Base-by-base conservation (phyloP, 2,113 vertebrate genomes). In the Myrmophylax atrothorax region DNA sequence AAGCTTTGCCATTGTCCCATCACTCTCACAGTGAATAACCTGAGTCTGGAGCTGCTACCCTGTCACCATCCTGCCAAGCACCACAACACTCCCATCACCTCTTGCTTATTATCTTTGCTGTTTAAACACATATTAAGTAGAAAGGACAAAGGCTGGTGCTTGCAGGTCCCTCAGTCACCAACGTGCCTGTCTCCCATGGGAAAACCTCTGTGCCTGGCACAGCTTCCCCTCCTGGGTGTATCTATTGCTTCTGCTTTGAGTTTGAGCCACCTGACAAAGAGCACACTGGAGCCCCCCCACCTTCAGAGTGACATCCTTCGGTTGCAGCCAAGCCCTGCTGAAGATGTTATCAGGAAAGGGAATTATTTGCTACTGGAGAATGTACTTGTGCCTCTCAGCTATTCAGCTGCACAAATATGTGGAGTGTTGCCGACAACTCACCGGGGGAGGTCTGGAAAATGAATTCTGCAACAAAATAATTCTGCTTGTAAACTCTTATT, bases 341-440 rank as follows among this genome's bases (percentile, higher is more conserved):
- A 44, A 84, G 90, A 89, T 93, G 64, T 91, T 95, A 94, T 91
- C 87, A 53, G 84, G 64, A 78, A 82, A 93, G 77, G 64, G 94
- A 95, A 81, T 93, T 74, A 94, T 66, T 89, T 94, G 87, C 88
- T 94, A 70, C 78, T 93, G 92, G 90, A 90, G 91, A 77, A 95
- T 24, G 82, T 55, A n/a, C 72, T 93, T 14, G 63, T 94, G 92
- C 85, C 94, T 95, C 0, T 1, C 78, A 91, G 93, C 93, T 52
- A 67, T 62, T 2, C 0, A 10, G 75, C 72, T 92, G 85, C 85
- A 86, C 72, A 86, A 92, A 60, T 77, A 72, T 19, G 75, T 44
- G 64, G 44, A 90, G 81, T 33, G 63, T 3, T 87, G 87, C 82
- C 0, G 53, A 62, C 68, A 87, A 72, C 70, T 95, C 59, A 28